Conservation (phyloP, 2,113 vertebrate genomes). For the Heterotis niloticus region DNA sequence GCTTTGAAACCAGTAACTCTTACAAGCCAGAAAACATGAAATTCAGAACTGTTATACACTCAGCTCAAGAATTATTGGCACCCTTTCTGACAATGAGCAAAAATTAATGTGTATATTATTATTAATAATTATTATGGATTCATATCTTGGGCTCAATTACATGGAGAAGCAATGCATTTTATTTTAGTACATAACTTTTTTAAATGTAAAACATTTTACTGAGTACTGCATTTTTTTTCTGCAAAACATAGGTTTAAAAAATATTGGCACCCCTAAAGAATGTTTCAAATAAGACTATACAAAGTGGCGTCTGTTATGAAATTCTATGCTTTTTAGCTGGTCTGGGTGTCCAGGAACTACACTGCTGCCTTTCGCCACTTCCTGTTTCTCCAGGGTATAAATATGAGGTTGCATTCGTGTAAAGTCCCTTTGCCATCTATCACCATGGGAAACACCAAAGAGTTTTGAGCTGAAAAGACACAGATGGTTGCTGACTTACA, state of each 20-base stretch:
- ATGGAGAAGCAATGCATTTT: not conserved
- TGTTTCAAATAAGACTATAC: not conserved
- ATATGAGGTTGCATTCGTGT: not conserved
- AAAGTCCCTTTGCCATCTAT: not conserved
- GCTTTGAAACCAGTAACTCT: too few relatives aligned
- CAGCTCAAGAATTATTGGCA: too few relatives aligned
- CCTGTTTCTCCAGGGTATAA: not conserved
- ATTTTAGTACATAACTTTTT: not conserved
- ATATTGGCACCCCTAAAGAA: not conserved
- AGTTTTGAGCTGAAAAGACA: not conserved
- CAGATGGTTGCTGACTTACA: slow-evolving; percentile 13
- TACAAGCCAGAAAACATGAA: too few relatives aligned
- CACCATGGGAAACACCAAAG: not conserved
- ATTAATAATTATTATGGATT: too few relatives aligned
- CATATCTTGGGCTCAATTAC: too few relatives aligned
- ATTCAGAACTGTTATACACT: too few relatives aligned
- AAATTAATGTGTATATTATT: too few relatives aligned
- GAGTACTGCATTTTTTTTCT: not conserved
- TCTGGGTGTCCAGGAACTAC: not conserved
- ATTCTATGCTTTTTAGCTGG: not conserved
- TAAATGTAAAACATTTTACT: not conserved
- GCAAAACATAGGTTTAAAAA: not conserved
- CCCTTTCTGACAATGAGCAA: too few relatives aligned
- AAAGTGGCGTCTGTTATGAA: not conserved
- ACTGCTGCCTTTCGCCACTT: not conserved